Percentiles rank a stretch among this genome's conserved stretches.
Conservation (phyloP, 2,113 vertebrate genomes). For the Pseudorhombus dupliciocellatus region DNA sequence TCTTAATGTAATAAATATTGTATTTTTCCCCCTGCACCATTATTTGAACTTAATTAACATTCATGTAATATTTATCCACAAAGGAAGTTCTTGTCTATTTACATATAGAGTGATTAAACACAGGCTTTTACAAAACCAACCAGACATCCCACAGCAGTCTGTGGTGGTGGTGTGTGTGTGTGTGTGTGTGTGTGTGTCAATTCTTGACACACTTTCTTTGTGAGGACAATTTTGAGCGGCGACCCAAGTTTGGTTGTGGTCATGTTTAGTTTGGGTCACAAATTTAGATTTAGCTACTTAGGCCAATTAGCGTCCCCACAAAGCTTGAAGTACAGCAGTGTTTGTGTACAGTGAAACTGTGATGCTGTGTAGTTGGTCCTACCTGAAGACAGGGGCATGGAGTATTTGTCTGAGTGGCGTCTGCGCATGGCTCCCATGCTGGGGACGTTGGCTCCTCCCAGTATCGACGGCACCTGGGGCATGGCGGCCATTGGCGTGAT, state of each 20-base stretch:
- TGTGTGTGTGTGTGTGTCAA: slow-evolving; percentile 13
- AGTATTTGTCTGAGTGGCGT: slow-evolving; percentile 99
- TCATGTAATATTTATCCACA: slow-evolving; percentile 81
- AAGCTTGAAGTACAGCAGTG: neutral
- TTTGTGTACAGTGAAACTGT: neutral
- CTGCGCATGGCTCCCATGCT: slow-evolving; percentile 98
- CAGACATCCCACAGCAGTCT: slow-evolving; percentile 48
- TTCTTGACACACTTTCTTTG: neutral
- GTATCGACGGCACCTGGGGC: slow-evolving; percentile 97
- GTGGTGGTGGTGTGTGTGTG: slow-evolving; percentile 29
- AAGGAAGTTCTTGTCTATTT: slow-evolving; percentile 78
- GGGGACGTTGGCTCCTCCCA: slow-evolving; percentile 97
- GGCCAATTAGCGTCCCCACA: too few species aligned
- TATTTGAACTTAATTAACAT: slow-evolving; percentile 84
- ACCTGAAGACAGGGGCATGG: slow-evolving; percentile 99
- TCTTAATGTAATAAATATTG: slow-evolving; percentile 81
- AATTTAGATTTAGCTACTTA: too few species aligned
- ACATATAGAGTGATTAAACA: slow-evolving; percentile 78
- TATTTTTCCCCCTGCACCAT: slow-evolving; percentile 70
- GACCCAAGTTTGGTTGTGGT: too few species aligned
- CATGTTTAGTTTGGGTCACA: too few species aligned
- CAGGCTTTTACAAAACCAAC: slow-evolving; percentile 57
- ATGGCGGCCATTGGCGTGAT: slow-evolving; percentile 97
- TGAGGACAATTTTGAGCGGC: too few species aligned
- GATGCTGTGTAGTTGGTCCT: slow-evolving; percentile 77